These are phyloP conservation scores for Peucedramus taeniatus DNA, from an alignment of 2,113 vertebrate genomes.

Conservation along the genomic window DNA sequence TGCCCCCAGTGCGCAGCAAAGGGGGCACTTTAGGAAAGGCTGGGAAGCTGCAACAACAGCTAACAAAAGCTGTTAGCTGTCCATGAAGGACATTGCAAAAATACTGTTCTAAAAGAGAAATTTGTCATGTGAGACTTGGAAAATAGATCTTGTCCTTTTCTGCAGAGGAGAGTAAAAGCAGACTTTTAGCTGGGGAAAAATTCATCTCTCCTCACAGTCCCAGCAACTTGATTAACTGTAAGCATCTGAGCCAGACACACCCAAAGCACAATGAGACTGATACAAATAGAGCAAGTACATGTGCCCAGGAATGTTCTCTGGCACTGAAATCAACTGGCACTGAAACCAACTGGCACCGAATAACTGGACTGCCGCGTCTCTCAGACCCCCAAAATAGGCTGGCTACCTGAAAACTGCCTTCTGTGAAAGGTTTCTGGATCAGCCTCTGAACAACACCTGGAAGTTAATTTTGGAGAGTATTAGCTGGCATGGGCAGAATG, in stretches of 20 bases:
- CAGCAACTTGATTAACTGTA: background rate
- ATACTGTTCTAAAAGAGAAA: background rate
- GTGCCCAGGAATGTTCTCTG: slow-evolving; percentile 27
- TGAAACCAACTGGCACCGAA: background rate
- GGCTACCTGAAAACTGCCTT: background rate
- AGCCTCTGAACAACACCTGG: background rate
- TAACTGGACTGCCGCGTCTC: background rate
- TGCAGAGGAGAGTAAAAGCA: background rate
- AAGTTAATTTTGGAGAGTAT: background rate
- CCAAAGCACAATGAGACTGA: slow-evolving; percentile 2
- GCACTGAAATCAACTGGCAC: background rate
- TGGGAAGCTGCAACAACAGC: background rate
- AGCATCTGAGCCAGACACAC: background rate
- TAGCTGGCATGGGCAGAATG: background rate
- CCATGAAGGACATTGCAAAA: background rate
- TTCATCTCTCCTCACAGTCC: background rate
- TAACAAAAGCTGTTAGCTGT: background rate
- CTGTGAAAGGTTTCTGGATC: background rate
- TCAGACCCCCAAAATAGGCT: background rate
- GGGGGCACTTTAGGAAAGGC: background rate
- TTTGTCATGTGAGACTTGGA: background rate
- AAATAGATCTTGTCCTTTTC: background rate
- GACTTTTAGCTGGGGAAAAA: background rate
- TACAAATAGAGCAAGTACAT: background rate
- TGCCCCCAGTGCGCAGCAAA: background rate